Percentiles rank a stretch among this genome's conserved stretches.
These are phyloP conservation scores for Florisuga fusca DNA, from an alignment of 2,797 vertebrate genomes.

Conservation along the genomic window DNA sequence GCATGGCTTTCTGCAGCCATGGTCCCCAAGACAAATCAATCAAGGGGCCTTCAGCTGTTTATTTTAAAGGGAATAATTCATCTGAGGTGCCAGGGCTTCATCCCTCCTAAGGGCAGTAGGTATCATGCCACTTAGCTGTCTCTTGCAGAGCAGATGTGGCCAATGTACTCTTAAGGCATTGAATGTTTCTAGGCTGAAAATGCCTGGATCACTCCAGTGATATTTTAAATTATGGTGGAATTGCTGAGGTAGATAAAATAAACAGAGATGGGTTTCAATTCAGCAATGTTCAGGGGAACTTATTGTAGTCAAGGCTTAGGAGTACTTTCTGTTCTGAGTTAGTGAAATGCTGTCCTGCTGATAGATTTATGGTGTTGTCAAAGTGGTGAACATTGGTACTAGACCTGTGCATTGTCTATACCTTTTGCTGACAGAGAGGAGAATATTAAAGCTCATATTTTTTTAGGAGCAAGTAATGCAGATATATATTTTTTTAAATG, in stretches of 20 bases:
- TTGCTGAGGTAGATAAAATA: background rate
- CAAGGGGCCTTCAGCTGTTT: background rate
- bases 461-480: background rate
- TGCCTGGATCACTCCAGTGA: background rate
- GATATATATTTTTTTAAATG: background rate
- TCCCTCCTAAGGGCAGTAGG: background rate
- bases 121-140: rapidly evolving
- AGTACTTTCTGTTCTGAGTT: background rate
- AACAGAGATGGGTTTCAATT: background rate
- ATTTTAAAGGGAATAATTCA: background rate
- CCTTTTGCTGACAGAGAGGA: background rate
- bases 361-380: background rate
- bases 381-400: background rate
- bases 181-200: background rate
- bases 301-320: background rate
- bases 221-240: background rate
- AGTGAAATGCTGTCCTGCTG: background rate
- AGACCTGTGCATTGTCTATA: background rate
- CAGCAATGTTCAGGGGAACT: background rate
- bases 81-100: background rate
- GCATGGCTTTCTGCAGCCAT: rapidly evolving
- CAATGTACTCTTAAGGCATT: rapidly evolving
- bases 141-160: background rate
- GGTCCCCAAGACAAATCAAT: background rate
- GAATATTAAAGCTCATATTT: background rate